Evolutionary conservation across 2,797 vertebrate species (phyloP), one percentile per base, ranked within the genome.

Genomic region (Coranthus polyacanthus): DNA sequence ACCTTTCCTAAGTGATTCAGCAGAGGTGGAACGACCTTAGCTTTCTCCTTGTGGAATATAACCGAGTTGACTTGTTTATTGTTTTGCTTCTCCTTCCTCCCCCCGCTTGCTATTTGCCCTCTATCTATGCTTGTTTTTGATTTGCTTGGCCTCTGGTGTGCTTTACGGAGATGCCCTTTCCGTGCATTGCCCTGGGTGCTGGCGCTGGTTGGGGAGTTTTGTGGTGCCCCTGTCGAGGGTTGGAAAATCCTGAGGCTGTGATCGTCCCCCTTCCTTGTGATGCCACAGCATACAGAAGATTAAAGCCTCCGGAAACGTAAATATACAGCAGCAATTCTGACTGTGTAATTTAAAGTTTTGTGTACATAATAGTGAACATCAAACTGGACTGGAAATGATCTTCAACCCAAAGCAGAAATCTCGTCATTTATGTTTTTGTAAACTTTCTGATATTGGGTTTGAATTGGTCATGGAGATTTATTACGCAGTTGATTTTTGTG

Each of bases 31-130:
- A 60, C 75, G 88, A 92, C 89, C 90, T 89, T 64, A 42, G 60
- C 58, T 21, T 75, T 85, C 86, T 82, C 85, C 81, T 83, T 26
- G 56, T 74, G 82, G 80, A 83, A 67, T 67, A 72, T 51, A 81
- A 79, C 69, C n/a, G 52, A 78, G 80, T 74, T 73, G 65, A 73
- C 65, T 84, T 91, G 78, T 87, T 89, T 82, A 85, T 87, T 88
- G 84, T 89, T 85, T 81, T 76, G 46, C 67, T 67, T 51, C 72
- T 56, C n/a, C 69, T 55, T 75, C 38, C 17, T 64, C 18, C 6
- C 15, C 24, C 20, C 22, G 26, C 11, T 26, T 37, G 42, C 34
- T 45, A 15, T 38, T 12, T 79, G 72, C 79, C 78, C 70, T 69
- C 72, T 32, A 24, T 72, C 80, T 66, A 7, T 42, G 64, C 71